These are phyloP conservation scores for Brachylomia viminalis DNA, from an alignment of 2,888 invertebrate genomes.

Conservation along the genomic window DNA sequence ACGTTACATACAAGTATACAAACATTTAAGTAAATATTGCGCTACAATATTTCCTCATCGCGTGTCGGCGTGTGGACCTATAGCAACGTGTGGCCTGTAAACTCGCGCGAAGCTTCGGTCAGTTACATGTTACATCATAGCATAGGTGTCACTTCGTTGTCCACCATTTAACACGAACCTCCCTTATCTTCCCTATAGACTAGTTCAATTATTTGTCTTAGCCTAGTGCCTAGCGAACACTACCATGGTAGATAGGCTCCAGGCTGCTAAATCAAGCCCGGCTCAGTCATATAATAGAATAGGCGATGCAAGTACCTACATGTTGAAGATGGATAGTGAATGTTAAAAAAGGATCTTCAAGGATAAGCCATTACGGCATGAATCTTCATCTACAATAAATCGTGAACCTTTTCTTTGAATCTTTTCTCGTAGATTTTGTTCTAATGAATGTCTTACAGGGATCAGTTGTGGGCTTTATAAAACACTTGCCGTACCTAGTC, in stretches of 20 bases:
- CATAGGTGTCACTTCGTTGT: constrained; percentile 12
- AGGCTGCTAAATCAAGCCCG: not conserved
- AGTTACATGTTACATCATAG: constrained; percentile 39
- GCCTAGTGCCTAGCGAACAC: not conserved
- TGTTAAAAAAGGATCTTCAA: constrained; percentile 19
- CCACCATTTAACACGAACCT: constrained; percentile 17
- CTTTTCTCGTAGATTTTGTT: constrained; percentile 16
- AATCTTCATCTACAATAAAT: constrained; percentile 22
- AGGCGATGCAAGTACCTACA: not conserved
- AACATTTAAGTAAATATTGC: constrained; percentile 49
- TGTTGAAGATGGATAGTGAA: constrained; percentile 1
- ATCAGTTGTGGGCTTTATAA: constrained; percentile 4
- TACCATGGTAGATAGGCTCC: not conserved
- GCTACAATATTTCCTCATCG: constrained; percentile 55
- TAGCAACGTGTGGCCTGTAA: constrained; percentile 39
- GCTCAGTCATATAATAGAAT: constrained; percentile 10
- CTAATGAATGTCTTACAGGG: constrained; percentile 7
- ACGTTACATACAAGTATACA: constrained; percentile 16
- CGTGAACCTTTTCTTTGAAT: constrained; percentile 19
- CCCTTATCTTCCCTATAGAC: not conserved
- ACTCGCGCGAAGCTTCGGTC: constrained; percentile 42
- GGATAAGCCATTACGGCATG: constrained; percentile 1
- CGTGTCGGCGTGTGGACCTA: constrained; percentile 41
- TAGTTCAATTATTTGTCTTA: constrained; percentile 1
- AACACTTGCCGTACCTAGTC: not conserved